These are phyloP conservation scores for Chrysina gloriosa DNA, from an alignment of 2,888 invertebrate species.

Conservation along the genomic window DNA sequence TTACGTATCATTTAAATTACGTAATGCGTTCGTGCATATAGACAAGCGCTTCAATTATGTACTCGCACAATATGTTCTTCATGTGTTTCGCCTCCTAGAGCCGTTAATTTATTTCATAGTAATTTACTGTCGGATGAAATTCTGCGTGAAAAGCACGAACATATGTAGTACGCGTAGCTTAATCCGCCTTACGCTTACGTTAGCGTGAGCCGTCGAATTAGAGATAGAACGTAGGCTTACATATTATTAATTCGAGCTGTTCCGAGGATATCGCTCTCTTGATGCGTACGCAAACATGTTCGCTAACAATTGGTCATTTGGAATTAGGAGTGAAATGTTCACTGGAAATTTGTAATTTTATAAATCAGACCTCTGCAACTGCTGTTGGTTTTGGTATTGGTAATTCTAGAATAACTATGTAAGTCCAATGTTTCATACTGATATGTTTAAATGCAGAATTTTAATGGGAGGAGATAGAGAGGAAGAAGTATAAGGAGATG, in stretches of 20 bases:
- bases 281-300: neutral
- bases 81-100: neutral
- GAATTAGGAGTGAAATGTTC: too few species aligned
- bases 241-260: slow-evolving; percentile 19
- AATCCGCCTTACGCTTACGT: slow-evolving; percentile 11
- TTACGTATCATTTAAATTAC: neutral
- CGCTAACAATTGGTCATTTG: neutral
- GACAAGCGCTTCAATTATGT: slow-evolving; percentile 1
- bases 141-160: slow-evolving; percentile 3
- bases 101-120: slow-evolving; percentile 28
- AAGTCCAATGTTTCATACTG: too few species aligned
- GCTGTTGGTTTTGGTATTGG: too few species aligned
- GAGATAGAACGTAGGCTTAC: neutral
- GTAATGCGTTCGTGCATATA: neutral
- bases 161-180: neutral
- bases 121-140: slow-evolving; percentile 22
- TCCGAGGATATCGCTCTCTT: neutral
- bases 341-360: too few species aligned
- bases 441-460: too few species aligned
- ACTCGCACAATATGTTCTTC: slow-evolving; percentile 1
- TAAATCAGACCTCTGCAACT: too few species aligned
- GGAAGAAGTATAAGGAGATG: too few species aligned
- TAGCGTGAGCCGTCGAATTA: slow-evolving; percentile 7
- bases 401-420: too few species aligned
- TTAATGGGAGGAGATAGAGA: too few species aligned